These are phyloP conservation scores for Drosophila paranaensis DNA, from an alignment of 2,888 invertebrate genomes.

Conservation along the genomic window DNA sequence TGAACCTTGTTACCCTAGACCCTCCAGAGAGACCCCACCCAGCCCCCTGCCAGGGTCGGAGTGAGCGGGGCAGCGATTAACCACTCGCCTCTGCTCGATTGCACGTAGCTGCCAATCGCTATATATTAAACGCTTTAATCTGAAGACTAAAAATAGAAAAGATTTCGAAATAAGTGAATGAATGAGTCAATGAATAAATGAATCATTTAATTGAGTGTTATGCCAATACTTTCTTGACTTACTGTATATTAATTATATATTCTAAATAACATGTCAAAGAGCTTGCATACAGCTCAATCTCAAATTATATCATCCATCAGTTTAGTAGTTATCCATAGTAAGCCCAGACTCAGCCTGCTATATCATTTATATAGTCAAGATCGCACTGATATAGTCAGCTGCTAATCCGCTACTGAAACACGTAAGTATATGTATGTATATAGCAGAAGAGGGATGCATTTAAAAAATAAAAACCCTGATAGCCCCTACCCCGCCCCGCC, in stretches of 20 bases:
- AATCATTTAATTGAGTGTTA: not conserved
- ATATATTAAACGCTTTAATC: not conserved
- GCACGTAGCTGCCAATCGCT: conserved; percentile 3
- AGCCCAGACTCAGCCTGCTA: too few relatives aligned
- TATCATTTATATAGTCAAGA: not conserved
- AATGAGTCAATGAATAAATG: not conserved
- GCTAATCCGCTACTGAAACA: conserved; percentile 19
- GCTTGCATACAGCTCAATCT: too few relatives aligned
- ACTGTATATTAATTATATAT: too few relatives aligned
- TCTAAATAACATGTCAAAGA: too few relatives aligned
- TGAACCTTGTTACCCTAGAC: conserved; percentile 32
- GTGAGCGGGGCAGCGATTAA: not conserved
- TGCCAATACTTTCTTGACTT: too few relatives aligned
- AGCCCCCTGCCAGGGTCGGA: conserved; percentile 9
- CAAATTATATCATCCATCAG: too few relatives aligned
- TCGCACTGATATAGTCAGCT: not conserved
- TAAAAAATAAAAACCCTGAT: not conserved
- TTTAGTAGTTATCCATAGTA: too few relatives aligned
- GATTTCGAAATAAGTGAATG: not conserved
- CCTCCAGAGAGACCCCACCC: not conserved
- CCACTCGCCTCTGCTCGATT: not conserved
- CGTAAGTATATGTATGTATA: not conserved
- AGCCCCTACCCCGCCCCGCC: too few relatives aligned
- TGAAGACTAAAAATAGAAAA: not conserved
- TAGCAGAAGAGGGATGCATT: not conserved